A percentile compares a stretch with the other conserved stretches of the same genome.
Conservation (phyloP, 2,797 vertebrate species). For the Phylloscopus collybita region DNA sequence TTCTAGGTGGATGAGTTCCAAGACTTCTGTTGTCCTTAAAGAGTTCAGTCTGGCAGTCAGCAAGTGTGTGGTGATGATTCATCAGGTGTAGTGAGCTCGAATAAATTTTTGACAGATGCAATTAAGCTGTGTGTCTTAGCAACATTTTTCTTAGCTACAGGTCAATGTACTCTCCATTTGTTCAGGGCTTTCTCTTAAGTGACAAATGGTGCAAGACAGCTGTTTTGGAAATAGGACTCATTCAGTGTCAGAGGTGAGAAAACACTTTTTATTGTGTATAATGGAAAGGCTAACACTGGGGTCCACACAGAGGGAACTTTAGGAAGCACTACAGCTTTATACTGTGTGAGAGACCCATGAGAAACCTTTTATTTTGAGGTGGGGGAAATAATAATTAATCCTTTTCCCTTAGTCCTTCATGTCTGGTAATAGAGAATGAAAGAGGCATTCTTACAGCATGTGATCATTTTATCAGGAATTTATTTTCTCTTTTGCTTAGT, state of each 20-base stretch:
- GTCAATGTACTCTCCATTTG: slow-evolving; percentile 38
- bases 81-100: slow-evolving; percentile 28
- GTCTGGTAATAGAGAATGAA: background rate
- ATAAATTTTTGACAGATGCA: slow-evolving; percentile 57
- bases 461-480: background rate
- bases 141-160: slow-evolving; percentile 57
- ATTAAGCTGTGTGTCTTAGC: slow-evolving; percentile 35
- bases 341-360: background rate
- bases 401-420: background rate
- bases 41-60: background rate
- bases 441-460: background rate
- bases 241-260: slow-evolving; percentile 37
- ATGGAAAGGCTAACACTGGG: background rate
- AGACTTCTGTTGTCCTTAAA: slow-evolving; percentile 13
- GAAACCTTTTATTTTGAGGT: background rate
- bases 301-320: background rate
- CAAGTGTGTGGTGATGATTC: slow-evolving; percentile 31
- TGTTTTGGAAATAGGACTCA: slow-evolving; percentile 19
- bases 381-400: background rate
- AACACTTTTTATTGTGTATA: background rate
- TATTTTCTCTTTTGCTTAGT: background rate
- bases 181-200: slow-evolving; percentile 30
- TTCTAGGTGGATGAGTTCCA: background rate
- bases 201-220: slow-evolving; percentile 29
- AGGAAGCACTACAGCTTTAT: background rate